Evolutionary conservation across 2,113 vertebrate genomes (phyloP), one percentile per base, ranked within the genome.

Genomic region (Petromus typicus): DNA sequence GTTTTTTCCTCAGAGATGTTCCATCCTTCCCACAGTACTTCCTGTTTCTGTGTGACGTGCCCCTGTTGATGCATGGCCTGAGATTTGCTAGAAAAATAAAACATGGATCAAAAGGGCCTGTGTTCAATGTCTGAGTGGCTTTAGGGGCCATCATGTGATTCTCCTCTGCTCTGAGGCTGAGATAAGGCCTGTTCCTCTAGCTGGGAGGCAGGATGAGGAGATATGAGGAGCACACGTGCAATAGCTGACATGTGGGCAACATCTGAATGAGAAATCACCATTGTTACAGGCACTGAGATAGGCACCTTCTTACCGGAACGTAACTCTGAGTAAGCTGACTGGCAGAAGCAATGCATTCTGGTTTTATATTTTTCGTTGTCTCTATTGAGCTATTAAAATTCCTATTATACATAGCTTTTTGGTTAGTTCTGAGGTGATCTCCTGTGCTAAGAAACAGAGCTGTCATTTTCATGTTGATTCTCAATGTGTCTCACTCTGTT

Each of bases 71-170:
- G 54, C 40, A 27, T 27, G 64, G 20, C 16, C 32, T 48, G 83
- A 86, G 80, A 93, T 73, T 86, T 95, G 43, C 76, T 66, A 92
- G 89, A 79, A 56, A 79, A 86, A 79, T 71, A 51, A 78, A 48
- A 76, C 43, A 11, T 7, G 11, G 80, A 5, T 92, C 61, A 37
- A 51, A 89, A 80, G 88, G 43, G 85, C n/a, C 61, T 73, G 45
- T 25, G 57, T 10, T 18, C 2, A 1, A 43, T 59, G 63, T 92
- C 61, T 57, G 82, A 76, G 43, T 25, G 64, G 32, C 59, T 40
- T 59, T 71, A 37, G 18, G 45, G 88, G 23, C 5, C 48, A 45
- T 76, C 6, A 4, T 10, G 57, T 34, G 20, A 16, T 69, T 51
- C 32, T 56, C 48, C 48, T 51, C 48, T 10, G 48, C 48, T 51